Conservation (phyloP, 2,113 vertebrate genomes). For the Archilochus colubris region DNA sequence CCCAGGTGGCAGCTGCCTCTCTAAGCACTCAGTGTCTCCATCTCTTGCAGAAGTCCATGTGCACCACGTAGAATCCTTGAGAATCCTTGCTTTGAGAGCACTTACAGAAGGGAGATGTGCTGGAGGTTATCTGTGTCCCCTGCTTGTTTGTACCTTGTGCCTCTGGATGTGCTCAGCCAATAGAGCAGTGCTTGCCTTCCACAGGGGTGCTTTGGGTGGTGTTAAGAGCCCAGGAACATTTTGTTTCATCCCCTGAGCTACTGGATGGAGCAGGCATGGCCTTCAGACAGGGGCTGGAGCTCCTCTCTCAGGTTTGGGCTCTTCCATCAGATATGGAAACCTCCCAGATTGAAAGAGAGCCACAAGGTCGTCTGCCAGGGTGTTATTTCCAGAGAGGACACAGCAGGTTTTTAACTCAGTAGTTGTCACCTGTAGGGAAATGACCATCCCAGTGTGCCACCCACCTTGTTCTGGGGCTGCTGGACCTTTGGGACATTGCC, state of each 20-base stretch:
- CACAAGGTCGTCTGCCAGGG: not conserved
- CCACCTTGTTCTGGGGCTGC: not conserved
- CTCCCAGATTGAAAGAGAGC: not conserved
- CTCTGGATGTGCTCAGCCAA: accelerated
- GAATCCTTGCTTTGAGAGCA: not conserved
- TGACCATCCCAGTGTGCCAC: accelerated
- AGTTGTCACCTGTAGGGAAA: too few relatives aligned
- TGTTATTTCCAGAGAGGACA: not conserved
- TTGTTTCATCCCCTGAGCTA: not conserved
- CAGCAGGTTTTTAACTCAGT: not conserved
- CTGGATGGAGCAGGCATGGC: not conserved
- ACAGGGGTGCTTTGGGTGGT: not conserved
- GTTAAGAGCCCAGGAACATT: accelerated
- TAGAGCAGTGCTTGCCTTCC: not conserved
- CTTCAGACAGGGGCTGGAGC: not conserved
- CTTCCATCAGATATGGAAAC: not conserved
- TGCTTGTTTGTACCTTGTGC: not conserved
- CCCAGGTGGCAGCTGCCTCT: not conserved
- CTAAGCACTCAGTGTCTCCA: not conserved
- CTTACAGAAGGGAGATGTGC: not conserved
- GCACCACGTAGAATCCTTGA: not conserved
- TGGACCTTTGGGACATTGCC: not conserved
- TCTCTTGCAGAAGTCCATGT: not conserved
- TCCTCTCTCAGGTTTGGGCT: not conserved
- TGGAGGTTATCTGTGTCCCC: not conserved